These are phyloP conservation scores for Pteromalus puparum DNA, from an alignment of 1,140 invertebrate genomes.

Conservation along the genomic window DNA sequence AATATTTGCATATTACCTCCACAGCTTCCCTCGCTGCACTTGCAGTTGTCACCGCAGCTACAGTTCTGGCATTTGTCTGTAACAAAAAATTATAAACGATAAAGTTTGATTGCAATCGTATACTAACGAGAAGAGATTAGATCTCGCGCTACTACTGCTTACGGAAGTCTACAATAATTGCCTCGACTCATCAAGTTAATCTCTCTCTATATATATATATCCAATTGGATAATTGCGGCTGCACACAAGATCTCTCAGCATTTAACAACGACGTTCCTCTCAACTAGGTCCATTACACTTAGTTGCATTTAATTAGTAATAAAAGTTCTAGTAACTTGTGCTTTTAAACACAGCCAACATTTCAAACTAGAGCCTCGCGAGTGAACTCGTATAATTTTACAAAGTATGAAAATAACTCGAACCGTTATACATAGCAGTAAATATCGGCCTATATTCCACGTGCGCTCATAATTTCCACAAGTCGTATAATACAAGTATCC, in stretches of 20 bases:
- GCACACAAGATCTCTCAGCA: not conserved
- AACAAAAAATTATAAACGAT: conserved; percentile 50
- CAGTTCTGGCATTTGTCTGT: conserved; percentile 64
- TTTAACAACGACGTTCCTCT: not conserved
- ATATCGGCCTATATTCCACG: not conserved
- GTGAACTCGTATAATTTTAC: too few species aligned
- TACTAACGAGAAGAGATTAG: not conserved
- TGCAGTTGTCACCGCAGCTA: conserved; percentile 69
- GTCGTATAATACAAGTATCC: too few species aligned
- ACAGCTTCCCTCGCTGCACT: conserved; percentile 63
- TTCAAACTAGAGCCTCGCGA: too few species aligned
- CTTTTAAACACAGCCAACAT: too few species aligned
- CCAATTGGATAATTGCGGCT: conserved; percentile 52
- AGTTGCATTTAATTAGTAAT: too few species aligned
- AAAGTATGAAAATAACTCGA: not conserved
- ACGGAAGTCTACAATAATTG: not conserved
- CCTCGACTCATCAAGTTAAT: not conserved
- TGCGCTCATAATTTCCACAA: too few species aligned
- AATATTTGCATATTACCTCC: conserved; percentile 59
- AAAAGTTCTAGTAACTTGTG: too few species aligned
- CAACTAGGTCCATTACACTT: not conserved
- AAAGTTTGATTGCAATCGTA: not conserved
- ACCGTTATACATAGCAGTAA: not conserved
- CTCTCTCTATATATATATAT: not conserved
- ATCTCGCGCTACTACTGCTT: not conserved